phyloP scores from a whole-genome alignment of 64 coral and sea anemone genomes.

The Anthopleura sola region DNA sequence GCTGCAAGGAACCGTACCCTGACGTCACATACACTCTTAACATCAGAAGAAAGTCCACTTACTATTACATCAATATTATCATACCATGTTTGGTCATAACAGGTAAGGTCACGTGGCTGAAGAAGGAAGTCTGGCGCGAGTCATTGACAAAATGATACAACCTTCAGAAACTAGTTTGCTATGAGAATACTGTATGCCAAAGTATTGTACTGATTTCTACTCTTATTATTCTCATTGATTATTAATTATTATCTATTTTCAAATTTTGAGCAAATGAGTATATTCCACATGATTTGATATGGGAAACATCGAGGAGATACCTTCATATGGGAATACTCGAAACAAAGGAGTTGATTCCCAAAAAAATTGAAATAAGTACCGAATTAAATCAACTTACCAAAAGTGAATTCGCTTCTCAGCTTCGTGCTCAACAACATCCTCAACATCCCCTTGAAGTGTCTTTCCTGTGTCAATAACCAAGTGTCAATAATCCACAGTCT shows the following conservation, averaged over 20 bases:
- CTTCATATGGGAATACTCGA: not conserved
- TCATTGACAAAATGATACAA: no score
- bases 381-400: not conserved
- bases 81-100: slow-evolving; percentile 85
- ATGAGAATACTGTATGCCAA: not conserved
- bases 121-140: not conserved
- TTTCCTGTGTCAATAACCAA: no score
- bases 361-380: not conserved
- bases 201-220: no score
- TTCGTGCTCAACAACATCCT: no score
- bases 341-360: not conserved
- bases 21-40: slow-evolving; percentile 75
- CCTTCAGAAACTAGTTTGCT: not conserved
- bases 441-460: no score
- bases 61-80: slow-evolving; percentile 87
- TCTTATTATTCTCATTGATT: no score
- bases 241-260: no score
- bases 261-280: no score
- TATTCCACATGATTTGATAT: not conserved
- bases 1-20: slow-evolving; percentile 71
- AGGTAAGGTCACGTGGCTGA: slow-evolving; percentile 34
- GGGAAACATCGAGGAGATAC: not conserved
- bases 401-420: no score
- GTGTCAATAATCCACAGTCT: no score
- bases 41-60: slow-evolving; percentile 57